Conservation (phyloP, 2,888 invertebrate species). For the Scelioninae gen. 2 region DNA sequence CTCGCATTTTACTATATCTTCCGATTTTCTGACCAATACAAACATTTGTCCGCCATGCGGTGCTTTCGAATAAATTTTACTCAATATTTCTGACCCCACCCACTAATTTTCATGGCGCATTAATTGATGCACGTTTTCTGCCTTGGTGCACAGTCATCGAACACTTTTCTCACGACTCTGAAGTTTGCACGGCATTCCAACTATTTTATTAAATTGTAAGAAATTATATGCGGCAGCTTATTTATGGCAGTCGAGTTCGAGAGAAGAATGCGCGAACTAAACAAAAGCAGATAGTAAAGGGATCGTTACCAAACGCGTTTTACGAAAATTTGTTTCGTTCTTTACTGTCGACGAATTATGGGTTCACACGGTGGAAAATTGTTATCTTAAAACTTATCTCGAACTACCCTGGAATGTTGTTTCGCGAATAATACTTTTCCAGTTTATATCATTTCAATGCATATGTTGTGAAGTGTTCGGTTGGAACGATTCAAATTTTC, state of each 20-base stretch:
- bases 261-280: conserved; percentile 18
- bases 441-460: too few species aligned
- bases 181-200: conserved; percentile 8
- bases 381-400: conserved; percentile 7
- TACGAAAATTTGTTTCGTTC: conserved; percentile 25
- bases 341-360: conserved; percentile 11
- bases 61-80: conserved; percentile 33
- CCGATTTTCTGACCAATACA: conserved; percentile 25
- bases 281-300: conserved; percentile 18
- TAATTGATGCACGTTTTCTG: too few species aligned
- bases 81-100: conserved; percentile 2
- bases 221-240: conserved; percentile 39
- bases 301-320: conserved; percentile 24
- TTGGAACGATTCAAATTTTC: too few species aligned
- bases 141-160: too few species aligned
- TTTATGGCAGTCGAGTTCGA: conserved; percentile 16
- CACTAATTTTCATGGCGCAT: conserved; percentile 23
- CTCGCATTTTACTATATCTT: conserved; percentile 48
- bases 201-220: conserved; percentile 27
- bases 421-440: too few species aligned
- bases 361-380: conserved; percentile 30
- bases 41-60: conserved; percentile 46
- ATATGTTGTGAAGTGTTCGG: too few species aligned
- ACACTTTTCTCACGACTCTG: conserved; percentile 21
- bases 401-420: background rate